Evolutionary conservation across 2,113 vertebrate species (phyloP), one percentile per base, ranked within the genome.

Genomic region (Takifugu bimaculatus): DNA sequence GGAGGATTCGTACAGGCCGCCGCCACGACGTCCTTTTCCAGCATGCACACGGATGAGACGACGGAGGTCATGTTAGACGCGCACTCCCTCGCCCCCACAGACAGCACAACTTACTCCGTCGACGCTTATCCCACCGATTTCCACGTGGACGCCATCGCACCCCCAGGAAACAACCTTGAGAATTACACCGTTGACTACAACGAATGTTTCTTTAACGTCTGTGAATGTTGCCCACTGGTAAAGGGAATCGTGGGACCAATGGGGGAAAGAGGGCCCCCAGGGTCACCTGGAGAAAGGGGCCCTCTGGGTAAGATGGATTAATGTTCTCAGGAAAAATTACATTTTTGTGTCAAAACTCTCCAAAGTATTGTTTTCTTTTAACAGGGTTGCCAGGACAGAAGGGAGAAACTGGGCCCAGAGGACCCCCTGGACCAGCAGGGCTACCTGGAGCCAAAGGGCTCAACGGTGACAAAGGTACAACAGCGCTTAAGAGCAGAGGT

Each of bases 121-220:
- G 77, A 71, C 1, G 47, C 57, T 1, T 91, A 88, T 63, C 77
- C 86, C 20, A 79, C 90, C 0, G 86, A 70, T 2, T 88, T 89
- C 51, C 84, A 54, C 67, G 87, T 77, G 0, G 82, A 92, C n/a
- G 81, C 89, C 54, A 84, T 89, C 0, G 60, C 83, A 0, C 85
- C 89, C 7, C 92, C 92, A 0, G 85, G 86, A 45, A 86, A 68
- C 32, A 62, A 51, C 14, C 63, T 62, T 1, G 92, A 92, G 56
- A 96, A 94, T 65, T 92, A 89, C 75, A 93, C 93, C 0, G 81
- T 94, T 0, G 93, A 96, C 63, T 78, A 91, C 1, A 91, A 84
- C 0, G 93, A 94, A 70, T 95, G 94, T 80, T 93, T 95, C 85
- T 92, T 93, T 81, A 97, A 98, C 80, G 89, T 95, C 75, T 98